Base-by-base conservation (phyloP, 2,888 invertebrate genomes). In the Pyrrhosoma nymphula region DNA sequence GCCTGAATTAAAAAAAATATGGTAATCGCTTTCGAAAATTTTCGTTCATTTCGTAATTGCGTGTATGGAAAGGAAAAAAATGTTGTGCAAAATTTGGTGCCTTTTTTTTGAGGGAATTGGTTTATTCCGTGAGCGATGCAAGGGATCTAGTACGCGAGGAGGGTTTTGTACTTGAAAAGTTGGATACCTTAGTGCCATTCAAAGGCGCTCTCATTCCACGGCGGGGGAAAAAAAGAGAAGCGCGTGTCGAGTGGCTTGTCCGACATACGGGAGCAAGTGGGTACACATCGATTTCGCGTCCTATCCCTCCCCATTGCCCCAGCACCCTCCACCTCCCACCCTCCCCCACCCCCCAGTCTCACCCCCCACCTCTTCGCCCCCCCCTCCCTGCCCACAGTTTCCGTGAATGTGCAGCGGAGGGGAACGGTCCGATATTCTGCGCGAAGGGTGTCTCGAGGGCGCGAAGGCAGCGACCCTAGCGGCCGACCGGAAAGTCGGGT, bases 221-320 rank as follows among this genome's bases (percentile, higher is more conserved):
- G 26, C 18, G 26, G n/a, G 26, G 2, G 69, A 69, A 69, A 26
- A 69, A n/a, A n/a, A 69, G 6, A 69, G 3, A 35, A 35, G 82
- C 12, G 30, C 26, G 12, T 82, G 82, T 30, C 82, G 82, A 82
- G 82, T 82, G 82, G 82, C 30, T 35, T 82, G 82, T 82, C 82
- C 35, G 82, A 82, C 82, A 30, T 82, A 12, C 82, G 35, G 82
- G 82, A 82, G 82, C 82, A 82, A 82, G 35, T 35, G 82, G 82
- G 35, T 82, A 35, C 35, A 82, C 82, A 82, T 82, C 82, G 82
- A 35, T 82, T 82, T 35, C 35, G 35, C 82, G 82, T 82, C 35
- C 18, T 18, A 23, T 3, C 30, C 16, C 82, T 82, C 82, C 4
- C 82, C 18, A 1, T 26, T n/a, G 4, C 69, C 69, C n/a, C 69